A percentile compares a stretch with the other conserved stretches of the same genome.
phyloP scores from a whole-genome alignment of 2,797 vertebrate species.

The Pipistrellus nathusii region DNA sequence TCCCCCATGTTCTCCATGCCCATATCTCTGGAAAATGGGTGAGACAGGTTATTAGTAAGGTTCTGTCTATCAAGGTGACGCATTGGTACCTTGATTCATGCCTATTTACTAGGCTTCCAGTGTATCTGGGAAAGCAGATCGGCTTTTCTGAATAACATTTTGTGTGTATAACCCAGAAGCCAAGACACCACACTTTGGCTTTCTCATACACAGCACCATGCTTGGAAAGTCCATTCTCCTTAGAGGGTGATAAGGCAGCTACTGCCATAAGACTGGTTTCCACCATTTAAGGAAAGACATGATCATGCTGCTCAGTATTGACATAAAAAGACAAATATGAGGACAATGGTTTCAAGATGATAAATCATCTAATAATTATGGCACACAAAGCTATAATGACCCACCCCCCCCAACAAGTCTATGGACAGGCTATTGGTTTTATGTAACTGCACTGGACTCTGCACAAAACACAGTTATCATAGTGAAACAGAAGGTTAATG shows the following conservation, averaged over 20 bases:
- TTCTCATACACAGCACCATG: neutral
- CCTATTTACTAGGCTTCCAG: neutral
- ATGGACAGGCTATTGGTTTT: constrained; percentile 56
- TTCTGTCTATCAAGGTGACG: neutral
- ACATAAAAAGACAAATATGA: constrained; percentile 47
- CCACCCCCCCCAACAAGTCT: neutral
- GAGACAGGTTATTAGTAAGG: neutral
- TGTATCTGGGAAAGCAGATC: too few relatives aligned
- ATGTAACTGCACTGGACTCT: constrained; percentile 30
- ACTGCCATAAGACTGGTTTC: neutral
- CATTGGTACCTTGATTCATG: neutral
- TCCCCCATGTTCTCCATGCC: too few relatives aligned
- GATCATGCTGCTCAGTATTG: neutral
- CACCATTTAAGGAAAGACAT: neutral
- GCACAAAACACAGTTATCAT: constrained; percentile 53
- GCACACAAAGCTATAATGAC: constrained; percentile 54
- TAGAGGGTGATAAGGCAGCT: neutral
- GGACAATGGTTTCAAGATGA: constrained; percentile 58
- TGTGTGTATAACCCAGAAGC: neutral
- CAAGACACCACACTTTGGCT: neutral
- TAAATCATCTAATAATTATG: constrained; percentile 65
- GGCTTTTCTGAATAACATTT: neutral
- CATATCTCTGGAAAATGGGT: neutral
- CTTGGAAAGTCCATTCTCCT: neutral
- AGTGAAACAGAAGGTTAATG: constrained; percentile 67